Conservation (phyloP, 1,140 invertebrate species). For the Aphis gossypii region DNA sequence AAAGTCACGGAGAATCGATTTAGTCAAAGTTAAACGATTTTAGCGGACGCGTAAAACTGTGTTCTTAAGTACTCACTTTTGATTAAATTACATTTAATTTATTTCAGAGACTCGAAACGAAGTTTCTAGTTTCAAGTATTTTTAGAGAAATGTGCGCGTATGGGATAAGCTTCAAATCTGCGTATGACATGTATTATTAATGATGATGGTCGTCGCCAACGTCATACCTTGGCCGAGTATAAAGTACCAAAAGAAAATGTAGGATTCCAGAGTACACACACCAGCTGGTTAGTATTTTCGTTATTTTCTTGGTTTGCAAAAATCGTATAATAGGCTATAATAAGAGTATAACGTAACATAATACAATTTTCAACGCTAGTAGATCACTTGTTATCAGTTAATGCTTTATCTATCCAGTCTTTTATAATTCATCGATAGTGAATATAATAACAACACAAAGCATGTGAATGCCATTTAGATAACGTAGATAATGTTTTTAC, state of each 20-base stretch:
- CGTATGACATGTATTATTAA: slow-evolving; percentile 20
- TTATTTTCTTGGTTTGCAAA: background rate
- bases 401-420: no score
- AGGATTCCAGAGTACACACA: background rate
- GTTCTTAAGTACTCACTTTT: slow-evolving; percentile 21
- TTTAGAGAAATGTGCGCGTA: background rate
- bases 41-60: background rate
- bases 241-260: background rate
- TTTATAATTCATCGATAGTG: no score
- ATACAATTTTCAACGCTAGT: no score
- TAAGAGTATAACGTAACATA: no score
- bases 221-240: background rate
- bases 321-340: background rate
- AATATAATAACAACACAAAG: no score
- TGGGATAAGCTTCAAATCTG: slow-evolving; percentile 18
- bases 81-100: slow-evolving; percentile 23
- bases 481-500: background rate
- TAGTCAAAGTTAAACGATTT: slow-evolving; percentile 2
- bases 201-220: background rate
- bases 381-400: no score
- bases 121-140: slow-evolving; percentile 21
- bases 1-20: background rate
- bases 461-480: background rate
- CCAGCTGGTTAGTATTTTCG: background rate
- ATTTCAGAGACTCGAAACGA: background rate